A percentile compares a stretch with the other conserved stretches of the same genome.
These are phyloP conservation scores for Sapajus apella DNA, from an alignment of 2,113 vertebrate species.

Conservation along the genomic window DNA sequence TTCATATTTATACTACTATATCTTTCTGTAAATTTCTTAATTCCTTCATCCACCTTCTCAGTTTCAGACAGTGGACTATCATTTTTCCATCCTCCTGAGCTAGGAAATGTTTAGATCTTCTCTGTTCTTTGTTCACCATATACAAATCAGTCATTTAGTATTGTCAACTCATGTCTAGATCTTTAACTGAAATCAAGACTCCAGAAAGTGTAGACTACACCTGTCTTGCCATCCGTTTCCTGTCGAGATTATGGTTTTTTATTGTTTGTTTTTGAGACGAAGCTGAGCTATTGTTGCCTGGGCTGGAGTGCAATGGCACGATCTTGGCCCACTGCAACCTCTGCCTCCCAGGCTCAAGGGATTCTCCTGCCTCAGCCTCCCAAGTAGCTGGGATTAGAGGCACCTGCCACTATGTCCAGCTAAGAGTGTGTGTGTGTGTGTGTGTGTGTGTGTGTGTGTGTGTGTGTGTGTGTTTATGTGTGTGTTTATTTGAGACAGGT, in stretches of 20 bases:
- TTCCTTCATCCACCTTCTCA: neutral
- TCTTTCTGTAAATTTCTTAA: neutral
- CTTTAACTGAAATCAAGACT: neutral
- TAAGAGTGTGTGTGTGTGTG: too few relatives aligned
- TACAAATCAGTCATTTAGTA: neutral
- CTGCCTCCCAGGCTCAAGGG: too few relatives aligned
- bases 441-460: too few relatives aligned
- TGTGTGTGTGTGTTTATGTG: too few relatives aligned
- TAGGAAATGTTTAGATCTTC: neutral
- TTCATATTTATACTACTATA: neutral
- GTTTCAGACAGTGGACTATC: neutral
- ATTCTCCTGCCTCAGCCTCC: too few relatives aligned
- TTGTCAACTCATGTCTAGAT: neutral
- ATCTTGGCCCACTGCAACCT: too few relatives aligned
- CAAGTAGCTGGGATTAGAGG: too few relatives aligned
- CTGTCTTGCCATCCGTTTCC: neutral
- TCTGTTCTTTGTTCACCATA: neutral
- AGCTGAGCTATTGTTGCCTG: too few relatives aligned
- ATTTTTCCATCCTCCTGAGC: neutral
- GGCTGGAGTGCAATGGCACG: too few relatives aligned
- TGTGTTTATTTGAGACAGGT: too few relatives aligned
- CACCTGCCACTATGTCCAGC: too few relatives aligned
- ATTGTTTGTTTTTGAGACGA: too few relatives aligned
- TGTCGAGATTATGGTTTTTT: neutral
- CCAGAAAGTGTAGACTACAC: neutral